A percentile compares a stretch with the other conserved stretches of the same genome.
These are phyloP conservation scores for Frankliniella intonsa DNA, from an alignment of 2,888 invertebrate species.

Conservation along the genomic window DNA sequence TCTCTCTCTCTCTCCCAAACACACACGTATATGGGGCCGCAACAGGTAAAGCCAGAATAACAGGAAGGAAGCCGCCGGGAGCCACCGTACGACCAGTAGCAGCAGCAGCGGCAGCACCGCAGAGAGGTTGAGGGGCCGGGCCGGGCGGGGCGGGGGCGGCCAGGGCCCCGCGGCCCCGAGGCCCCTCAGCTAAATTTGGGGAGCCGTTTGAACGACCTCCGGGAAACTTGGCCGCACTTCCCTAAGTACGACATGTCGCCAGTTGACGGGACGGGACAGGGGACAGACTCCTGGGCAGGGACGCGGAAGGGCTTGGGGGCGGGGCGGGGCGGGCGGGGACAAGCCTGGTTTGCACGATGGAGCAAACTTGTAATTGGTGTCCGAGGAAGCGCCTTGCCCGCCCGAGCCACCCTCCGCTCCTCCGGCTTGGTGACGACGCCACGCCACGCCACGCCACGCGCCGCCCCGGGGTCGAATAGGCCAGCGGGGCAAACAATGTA, in stretches of 20 bases:
- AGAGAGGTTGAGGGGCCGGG: neutral
- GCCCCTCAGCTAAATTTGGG: neutral
- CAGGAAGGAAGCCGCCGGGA: too few relatives aligned
- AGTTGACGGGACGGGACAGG: neutral
- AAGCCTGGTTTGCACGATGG: conserved; percentile 21
- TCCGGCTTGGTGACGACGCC: too few relatives aligned
- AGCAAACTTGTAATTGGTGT: conserved; percentile 25
- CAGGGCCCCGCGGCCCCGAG: neutral
- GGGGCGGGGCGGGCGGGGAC: neutral
- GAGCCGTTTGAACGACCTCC: neutral
- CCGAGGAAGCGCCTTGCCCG: neutral
- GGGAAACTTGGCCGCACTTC: neutral
- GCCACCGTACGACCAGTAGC: too few relatives aligned
- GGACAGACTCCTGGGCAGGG: neutral
- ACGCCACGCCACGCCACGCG: too few relatives aligned
- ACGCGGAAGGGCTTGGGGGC: neutral
- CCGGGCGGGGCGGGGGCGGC: neutral
- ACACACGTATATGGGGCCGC: neutral
- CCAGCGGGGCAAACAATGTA: too few relatives aligned
- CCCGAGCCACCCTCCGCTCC: neutral
- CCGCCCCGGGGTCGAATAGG: too few relatives aligned
- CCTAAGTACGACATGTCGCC: conserved; percentile 19
- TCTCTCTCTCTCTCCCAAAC: neutral
- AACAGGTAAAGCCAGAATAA: neutral
- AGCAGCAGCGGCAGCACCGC: too few relatives aligned